A percentile compares a stretch with the other conserved stretches of the same genome.
Conservation (phyloP, 2,113 vertebrate species). For the Drymodes brunneopygia region DNA sequence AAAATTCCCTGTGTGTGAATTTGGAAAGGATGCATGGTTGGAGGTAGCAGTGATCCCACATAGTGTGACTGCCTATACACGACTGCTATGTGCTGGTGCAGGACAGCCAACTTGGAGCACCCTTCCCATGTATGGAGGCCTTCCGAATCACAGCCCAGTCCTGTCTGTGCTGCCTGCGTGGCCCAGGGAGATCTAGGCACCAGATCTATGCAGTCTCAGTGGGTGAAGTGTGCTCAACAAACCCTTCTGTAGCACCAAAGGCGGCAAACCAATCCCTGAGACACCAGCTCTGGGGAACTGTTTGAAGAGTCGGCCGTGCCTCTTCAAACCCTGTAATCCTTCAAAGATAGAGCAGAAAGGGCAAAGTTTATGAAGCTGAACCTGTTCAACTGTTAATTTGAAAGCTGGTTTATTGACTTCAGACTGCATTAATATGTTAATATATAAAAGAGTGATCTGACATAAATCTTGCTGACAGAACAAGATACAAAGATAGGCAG, state of each 20-base stretch:
- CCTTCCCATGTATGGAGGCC: rapidly evolving
- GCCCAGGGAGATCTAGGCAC: background rate
- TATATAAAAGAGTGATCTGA: background rate
- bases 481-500: background rate
- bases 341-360: background rate
- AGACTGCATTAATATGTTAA: background rate
- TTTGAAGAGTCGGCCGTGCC: background rate
- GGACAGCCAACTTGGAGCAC: background rate
- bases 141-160: rapidly evolving
- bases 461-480: background rate
- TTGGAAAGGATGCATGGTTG: background rate
- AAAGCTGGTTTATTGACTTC: background rate
- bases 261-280: background rate
- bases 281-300: background rate
- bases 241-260: background rate
- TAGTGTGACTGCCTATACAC: rapidly evolving
- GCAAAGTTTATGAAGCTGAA: background rate
- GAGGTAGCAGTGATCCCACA: background rate
- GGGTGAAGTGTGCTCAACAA: background rate
- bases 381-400: background rate
- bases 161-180: background rate
- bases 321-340: background rate
- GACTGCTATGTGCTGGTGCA: background rate
- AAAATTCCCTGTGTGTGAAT: background rate
- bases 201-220: background rate